Conservation (phyloP, 1,140 invertebrate species). For the Oedothorax gibbosus region DNA sequence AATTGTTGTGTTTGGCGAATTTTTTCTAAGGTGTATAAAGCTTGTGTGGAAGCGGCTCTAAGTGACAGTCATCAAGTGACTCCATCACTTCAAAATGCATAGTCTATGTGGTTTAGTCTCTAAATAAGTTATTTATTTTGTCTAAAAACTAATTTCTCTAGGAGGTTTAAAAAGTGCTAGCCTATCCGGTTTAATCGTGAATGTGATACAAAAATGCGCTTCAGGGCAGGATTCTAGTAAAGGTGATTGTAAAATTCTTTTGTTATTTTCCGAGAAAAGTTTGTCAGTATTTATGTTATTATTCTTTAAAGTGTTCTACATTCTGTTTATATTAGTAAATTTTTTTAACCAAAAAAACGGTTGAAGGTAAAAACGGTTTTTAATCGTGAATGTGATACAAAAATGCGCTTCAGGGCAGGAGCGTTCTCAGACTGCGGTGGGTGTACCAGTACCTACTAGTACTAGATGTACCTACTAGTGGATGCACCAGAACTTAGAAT, state of each 20-base stretch:
- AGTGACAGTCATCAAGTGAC: background rate
- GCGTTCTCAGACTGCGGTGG: too few relatives aligned
- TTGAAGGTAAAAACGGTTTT: too few relatives aligned
- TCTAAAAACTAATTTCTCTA: too few relatives aligned
- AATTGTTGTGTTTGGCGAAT: background rate
- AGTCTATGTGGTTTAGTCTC: background rate
- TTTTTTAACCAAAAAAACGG: too few relatives aligned
- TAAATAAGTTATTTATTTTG: background rate
- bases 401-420: conserved; percentile 4
- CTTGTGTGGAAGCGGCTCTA: background rate
- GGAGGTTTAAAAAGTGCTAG: background rate
- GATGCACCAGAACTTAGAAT: too few relatives aligned
- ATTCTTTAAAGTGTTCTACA: too few relatives aligned
- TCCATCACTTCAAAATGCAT: background rate
- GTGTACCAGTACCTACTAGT: too few relatives aligned
- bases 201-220: conserved; percentile 20
- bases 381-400: conserved; percentile 18
- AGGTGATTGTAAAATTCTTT: background rate
- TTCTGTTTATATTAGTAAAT: too few relatives aligned
- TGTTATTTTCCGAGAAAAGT: too few relatives aligned
- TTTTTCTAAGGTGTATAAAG: background rate
- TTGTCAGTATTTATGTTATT: too few relatives aligned
- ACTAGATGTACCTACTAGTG: too few relatives aligned
- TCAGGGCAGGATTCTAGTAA: background rate
- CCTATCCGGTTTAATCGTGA: conserved; percentile 28